phyloP scores from a whole-genome alignment of 2,113 vertebrate genomes.

The Muntiacus reevesi region DNA sequence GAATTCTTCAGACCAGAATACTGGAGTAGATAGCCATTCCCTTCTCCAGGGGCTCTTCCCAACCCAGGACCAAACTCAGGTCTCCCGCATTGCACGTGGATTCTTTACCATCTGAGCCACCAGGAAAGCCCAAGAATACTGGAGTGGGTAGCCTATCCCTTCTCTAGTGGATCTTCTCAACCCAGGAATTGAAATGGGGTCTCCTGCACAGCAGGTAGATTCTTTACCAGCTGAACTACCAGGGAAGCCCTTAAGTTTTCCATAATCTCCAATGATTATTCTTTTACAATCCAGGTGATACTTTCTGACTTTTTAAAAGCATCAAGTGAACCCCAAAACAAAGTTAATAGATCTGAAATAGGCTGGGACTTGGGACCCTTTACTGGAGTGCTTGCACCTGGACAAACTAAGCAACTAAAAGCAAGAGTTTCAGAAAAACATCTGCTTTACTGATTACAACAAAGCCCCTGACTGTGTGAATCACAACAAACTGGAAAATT shows the following conservation, averaged over 20 bases:
- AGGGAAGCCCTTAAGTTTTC: not conserved
- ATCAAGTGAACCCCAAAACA: slow-evolving; percentile 15
- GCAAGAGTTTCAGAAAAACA: not conserved
- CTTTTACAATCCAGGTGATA: not conserved
- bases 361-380: not conserved
- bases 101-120: not conserved
- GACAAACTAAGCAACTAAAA: not conserved
- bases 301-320: not conserved
- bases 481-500: not conserved
- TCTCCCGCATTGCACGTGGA: not conserved
- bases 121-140: not conserved
- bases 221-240: not conserved
- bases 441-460: not conserved
- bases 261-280: not conserved
- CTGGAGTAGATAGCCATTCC: not conserved
- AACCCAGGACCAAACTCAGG: not conserved
- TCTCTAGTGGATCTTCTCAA: rapidly evolving
- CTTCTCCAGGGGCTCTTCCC: not conserved
- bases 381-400: not conserved
- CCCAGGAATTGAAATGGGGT: not conserved
- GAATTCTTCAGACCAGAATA: not conserved
- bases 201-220: rapidly evolving
- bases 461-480: not conserved
- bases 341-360: not conserved
- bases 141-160: not conserved